Conservation (phyloP, 2,797 vertebrate species). For the Scolopax rusticola region DNA sequence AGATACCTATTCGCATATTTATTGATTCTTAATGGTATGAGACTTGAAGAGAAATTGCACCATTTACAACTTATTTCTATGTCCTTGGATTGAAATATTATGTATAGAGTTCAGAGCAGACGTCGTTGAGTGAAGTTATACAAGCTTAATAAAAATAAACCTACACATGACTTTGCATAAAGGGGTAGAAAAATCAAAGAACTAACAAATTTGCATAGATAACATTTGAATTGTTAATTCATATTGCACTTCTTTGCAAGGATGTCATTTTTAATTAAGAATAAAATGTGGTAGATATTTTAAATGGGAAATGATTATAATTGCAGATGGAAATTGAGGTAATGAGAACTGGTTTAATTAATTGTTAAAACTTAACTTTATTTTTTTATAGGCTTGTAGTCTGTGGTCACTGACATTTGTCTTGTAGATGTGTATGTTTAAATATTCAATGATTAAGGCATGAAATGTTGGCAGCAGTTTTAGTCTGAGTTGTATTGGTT, state of each 20-base stretch:
- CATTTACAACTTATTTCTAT: constrained; percentile 10
- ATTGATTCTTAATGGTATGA: background rate
- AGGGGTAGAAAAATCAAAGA: constrained; percentile 45
- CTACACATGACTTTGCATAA: constrained; percentile 66
- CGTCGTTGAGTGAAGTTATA: constrained; percentile 7
- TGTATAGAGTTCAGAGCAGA: constrained; percentile 32
- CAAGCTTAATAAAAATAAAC: constrained; percentile 68
- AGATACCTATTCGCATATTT: background rate
- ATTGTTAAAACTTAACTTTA: constrained; percentile 71
- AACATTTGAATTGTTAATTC: constrained; percentile 80
- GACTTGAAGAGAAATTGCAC: constrained; percentile 45
- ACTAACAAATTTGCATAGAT: constrained; percentile 70
- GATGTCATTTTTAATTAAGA: constrained; percentile 83
- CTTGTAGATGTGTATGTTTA: background rate
- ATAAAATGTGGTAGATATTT: constrained; percentile 76
- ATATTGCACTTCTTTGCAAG: constrained; percentile 73
- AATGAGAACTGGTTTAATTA: constrained; percentile 76
- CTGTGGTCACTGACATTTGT: background rate
- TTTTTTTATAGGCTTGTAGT: background rate
- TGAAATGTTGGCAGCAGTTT: background rate
- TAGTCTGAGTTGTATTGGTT: background rate
- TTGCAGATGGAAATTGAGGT: constrained; percentile 79
- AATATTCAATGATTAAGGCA: background rate
- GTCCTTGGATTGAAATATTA: constrained; percentile 22
- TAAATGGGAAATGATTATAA: constrained; percentile 82